Base-by-base conservation (phyloP, 2,797 vertebrate genomes). In the Myotis myotis region DNA sequence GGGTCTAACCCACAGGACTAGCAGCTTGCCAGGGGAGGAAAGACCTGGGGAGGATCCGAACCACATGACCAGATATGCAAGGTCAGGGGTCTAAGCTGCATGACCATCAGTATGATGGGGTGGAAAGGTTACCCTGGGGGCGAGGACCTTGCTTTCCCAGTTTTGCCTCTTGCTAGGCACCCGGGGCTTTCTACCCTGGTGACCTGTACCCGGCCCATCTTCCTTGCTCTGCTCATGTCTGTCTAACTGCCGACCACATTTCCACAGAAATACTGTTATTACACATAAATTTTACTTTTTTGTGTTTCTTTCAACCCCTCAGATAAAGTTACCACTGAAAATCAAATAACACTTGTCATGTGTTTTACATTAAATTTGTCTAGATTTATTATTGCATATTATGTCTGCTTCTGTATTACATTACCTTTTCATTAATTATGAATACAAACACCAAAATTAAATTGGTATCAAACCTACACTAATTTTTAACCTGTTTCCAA, bases 381-480 rank as follows among this genome's bases (percentile, higher is more conserved):
- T 13, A 47, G 36, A 89, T 38, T 38, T 38, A 38, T 41, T 41
- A 79, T 36, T 36, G 25, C 44, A 71, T 80, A n/a, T 33, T 55
- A 36, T 91, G 17, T 41, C 66, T 87, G 17, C 60, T 66, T 94
- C 25, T 47, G 44, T 87, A 57, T 23, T 75, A 28, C 15, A 81
- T 72, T 60, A 87, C n/a, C 20, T 87, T 85, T 92, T 96, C 62
- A 76, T 96, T 93, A 84, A 44, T 33, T 70, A 17, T 25, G 70
- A 94, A n/a, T 75, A 72, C 51, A 81, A 91, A 92, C 30, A 81
- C 49, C 44, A 49, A 89, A 85, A 78, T 80, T 71, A 68, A 91
- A 80, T 36, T 57, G 75, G 47, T 88, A 85, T 49, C 51, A 81
- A 66, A 81, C 41, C 41, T 8, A 41, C 41, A 41, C 41, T 64